A percentile compares a stretch with the other conserved stretches of the same genome.
Conservation (phyloP, 2,797 vertebrate species). For the Arnoldichthys spilopterus region DNA sequence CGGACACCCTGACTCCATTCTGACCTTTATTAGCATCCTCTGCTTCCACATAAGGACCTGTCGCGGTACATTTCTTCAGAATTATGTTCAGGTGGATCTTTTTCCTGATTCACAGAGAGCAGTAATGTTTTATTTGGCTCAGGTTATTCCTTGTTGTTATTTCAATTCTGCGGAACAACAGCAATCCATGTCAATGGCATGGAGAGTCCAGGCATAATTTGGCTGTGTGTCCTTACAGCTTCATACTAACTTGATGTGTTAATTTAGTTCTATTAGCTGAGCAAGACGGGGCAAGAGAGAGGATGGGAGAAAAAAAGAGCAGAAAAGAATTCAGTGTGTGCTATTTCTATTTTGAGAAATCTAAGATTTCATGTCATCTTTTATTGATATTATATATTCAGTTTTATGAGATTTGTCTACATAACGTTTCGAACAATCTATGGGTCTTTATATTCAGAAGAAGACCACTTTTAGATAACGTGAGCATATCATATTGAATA, state of each 20-base stretch:
- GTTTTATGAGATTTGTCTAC: too few species aligned
- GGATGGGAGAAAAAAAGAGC: not conserved
- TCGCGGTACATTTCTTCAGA: conserved; percentile 45
- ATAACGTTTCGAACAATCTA: too few species aligned
- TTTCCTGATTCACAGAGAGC: conserved; percentile 23
- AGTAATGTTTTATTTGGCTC: conserved; percentile 13
- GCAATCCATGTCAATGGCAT: not conserved
- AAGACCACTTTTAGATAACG: too few species aligned
- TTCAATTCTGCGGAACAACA: too few species aligned
- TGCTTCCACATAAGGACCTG: conserved; percentile 44
- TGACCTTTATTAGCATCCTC: conserved; percentile 54
- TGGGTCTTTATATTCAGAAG: too few species aligned
- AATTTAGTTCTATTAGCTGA: conserved; percentile 47
- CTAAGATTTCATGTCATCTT: too few species aligned
- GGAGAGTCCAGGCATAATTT: conserved; percentile 23
- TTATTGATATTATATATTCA: too few species aligned
- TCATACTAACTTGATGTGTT: too few species aligned
- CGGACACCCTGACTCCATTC: conserved; percentile 29
- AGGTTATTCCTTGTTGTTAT: not conserved
- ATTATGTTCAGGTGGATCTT: conserved; percentile 27
- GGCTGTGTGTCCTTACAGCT: conserved; percentile 21
- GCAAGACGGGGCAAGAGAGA: not conserved
- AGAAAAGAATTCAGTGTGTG: too few species aligned
- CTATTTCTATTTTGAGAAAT: too few species aligned
- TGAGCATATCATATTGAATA: too few species aligned